phyloP scores from a whole-genome alignment of 2,113 vertebrate genomes.

The Odocoileus hemionus region DNA sequence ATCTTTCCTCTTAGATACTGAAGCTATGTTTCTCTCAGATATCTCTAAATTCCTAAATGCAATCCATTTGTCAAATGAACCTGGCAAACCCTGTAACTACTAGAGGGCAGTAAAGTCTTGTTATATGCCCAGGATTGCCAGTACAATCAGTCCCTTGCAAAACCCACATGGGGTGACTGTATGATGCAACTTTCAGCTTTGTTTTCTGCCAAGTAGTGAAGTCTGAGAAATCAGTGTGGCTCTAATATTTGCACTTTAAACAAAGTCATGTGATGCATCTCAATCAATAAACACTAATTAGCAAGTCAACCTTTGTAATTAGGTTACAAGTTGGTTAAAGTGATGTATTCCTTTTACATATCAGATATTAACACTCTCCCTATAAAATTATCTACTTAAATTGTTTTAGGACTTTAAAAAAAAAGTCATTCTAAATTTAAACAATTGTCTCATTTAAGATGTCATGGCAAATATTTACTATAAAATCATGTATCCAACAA shows the following conservation, averaged over 20 bases:
- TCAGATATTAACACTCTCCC: not conserved
- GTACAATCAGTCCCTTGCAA: conserved; percentile 71
- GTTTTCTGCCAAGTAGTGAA: conserved; percentile 66
- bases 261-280: conserved; percentile 11
- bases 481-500: conserved; percentile 3
- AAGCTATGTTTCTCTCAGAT: not conserved
- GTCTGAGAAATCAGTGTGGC: conserved; percentile 49
- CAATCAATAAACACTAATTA: conserved; percentile 33
- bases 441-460: not conserved
- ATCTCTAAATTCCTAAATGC: not conserved
- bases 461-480: conserved; percentile 57
- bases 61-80: conserved; percentile 31
- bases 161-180: conserved; percentile 54
- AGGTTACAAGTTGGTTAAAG: not conserved
- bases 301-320: conserved; percentile 33
- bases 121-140: conserved; percentile 50
- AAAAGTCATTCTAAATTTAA: not conserved
- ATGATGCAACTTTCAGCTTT: conserved; percentile 64
- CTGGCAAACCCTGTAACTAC: conserved; percentile 68
- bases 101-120: conserved; percentile 79
- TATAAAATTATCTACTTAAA: not conserved
- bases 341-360: not conserved
- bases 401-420: not conserved
- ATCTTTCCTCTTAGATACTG: not conserved
- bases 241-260: conserved; percentile 46